Base-by-base conservation (phyloP, 2,797 vertebrate genomes). In the Pampus argenteus region DNA sequence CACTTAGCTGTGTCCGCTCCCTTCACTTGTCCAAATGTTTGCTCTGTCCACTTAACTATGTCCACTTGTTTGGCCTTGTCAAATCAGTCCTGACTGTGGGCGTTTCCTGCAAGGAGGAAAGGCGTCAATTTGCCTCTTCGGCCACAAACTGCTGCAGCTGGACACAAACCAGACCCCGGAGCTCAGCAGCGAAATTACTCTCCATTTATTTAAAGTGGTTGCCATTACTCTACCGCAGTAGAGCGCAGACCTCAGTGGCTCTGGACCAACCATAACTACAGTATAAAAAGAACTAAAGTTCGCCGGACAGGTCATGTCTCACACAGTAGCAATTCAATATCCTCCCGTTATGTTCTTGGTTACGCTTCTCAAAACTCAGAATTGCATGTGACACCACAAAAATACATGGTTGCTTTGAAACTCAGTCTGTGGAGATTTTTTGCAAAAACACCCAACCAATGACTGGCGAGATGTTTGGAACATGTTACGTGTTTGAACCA, bases 221-320 rank as follows among this genome's bases (percentile, higher is more conserved):
- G 79, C 80, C 75, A 83, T 90, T 88, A 87, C 84, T 74, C 85
- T 67, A 74, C 88, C 86, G 48, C 83, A 86, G 87, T 65, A 71
- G 40, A 82, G 84, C 72, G 52, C 81, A 75, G 85, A 78, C 84
- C 82, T 89, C 86, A 72, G 87, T 89, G 91, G 93, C 77, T 56
- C 58, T 3, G 67, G 78, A 84, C 91, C 92, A 92, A 93, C 66
- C 88, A 87, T 82, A 92, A 93, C 86, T 72, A 65, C 80, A 63
- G 70, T 88, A 87, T 88, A 90, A 90, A 90, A 93, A 89, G 89
- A 87, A 88, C 47, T 79, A 54, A 75, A 88, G 93, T 93, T 94
- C 87, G 87, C 83, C 72, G 91, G 83, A 92, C 92, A 93, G 93
- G 93, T 94, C 92, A 90, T 76, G 87, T 90, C 88, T 84, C 83